Percentiles rank a stretch among this genome's conserved stretches.
These are phyloP conservation scores for Copsychus sechellarum DNA, from an alignment of 2,113 vertebrate genomes.

Conservation along the genomic window DNA sequence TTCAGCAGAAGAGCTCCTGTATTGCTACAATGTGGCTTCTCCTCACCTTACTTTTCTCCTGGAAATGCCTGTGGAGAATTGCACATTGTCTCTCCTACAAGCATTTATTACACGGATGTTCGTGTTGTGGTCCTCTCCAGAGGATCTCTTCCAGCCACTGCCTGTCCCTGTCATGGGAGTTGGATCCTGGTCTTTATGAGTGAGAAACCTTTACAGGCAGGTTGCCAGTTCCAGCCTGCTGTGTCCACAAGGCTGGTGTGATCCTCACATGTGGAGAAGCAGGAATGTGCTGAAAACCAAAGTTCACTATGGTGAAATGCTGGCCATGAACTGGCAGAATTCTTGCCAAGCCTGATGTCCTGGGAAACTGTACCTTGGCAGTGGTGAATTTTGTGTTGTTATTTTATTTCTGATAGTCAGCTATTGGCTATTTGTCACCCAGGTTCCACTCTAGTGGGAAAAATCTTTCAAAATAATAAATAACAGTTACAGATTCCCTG, in stretches of 20 bases:
- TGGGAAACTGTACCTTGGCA: not conserved
- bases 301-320: not conserved
- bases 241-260: not conserved
- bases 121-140: not conserved
- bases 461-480: not conserved
- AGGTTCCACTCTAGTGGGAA: not conserved
- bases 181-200: not conserved
- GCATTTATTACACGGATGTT: not conserved
- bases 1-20: not conserved
- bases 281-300: constrained; percentile 17
- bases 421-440: not conserved
- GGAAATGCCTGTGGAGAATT: not conserved
- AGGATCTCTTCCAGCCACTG: not conserved
- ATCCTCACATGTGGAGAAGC: not conserved
- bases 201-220: not conserved
- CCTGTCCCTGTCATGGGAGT: not conserved
- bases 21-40: accelerated
- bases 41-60: not conserved
- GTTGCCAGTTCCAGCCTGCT: not conserved
- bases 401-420: not conserved
- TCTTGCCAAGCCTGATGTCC: not conserved
- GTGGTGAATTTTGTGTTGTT: not conserved
- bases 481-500: not conserved
- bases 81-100: not conserved
- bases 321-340: not conserved